These are phyloP conservation scores for Tigriopus californicus DNA, from an alignment of 2,888 invertebrate species.

Conservation along the genomic window DNA sequence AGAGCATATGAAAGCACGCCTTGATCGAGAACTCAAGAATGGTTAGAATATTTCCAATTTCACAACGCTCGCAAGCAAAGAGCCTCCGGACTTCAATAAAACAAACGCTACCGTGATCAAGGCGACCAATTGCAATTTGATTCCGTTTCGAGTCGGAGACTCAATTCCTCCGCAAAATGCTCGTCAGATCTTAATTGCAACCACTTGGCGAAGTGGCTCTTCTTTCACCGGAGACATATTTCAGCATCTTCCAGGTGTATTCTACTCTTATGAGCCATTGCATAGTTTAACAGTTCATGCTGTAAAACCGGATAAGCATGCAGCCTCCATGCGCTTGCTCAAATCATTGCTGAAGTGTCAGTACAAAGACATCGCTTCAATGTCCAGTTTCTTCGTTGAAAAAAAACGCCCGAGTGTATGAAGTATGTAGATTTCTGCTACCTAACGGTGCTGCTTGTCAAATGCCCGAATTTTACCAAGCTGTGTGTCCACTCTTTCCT, in stretches of 20 bases:
- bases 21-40: too few relatives aligned
- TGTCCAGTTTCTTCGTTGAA: neutral
- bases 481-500: slow-evolving; percentile 9
- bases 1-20: too few relatives aligned
- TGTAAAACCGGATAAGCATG: neutral
- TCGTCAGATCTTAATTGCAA: neutral
- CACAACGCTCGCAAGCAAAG: too few relatives aligned
- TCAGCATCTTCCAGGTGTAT: neutral
- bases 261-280: neutral
- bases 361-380: neutral
- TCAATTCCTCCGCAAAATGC: neutral
- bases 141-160: neutral
- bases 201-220: neutral
- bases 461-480: slow-evolving; percentile 11
- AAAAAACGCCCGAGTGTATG: slow-evolving; percentile 19
- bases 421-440: slow-evolving; percentile 20
- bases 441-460: slow-evolving; percentile 19
- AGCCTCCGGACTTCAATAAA: too few relatives aligned
- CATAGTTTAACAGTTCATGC: too few relatives aligned
- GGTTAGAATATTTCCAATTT: too few relatives aligned
- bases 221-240: neutral
- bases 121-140: too few relatives aligned
- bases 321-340: neutral
- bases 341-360: neutral
- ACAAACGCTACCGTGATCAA: too few relatives aligned